Evolutionary conservation across 2,113 vertebrate species (phyloP), one percentile per base, ranked within the genome.

Genomic region (Ascaphus truei): DNA sequence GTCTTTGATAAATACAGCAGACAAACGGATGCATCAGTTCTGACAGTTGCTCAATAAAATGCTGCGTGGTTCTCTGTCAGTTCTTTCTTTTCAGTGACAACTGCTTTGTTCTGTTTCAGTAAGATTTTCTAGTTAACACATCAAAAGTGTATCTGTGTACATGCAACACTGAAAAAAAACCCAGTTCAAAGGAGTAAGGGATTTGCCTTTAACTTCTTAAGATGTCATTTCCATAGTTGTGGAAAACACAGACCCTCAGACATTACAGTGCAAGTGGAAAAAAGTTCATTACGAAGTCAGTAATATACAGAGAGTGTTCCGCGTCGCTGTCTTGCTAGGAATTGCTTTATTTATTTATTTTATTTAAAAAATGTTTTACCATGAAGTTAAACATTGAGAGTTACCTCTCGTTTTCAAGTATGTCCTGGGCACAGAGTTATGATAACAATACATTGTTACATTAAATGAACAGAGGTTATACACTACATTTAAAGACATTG

Each of bases 91-190:
- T 86, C 81, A 85, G 84, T 93, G 93, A 93, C 92, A 94, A 91
- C 86, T 88, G 89, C 93, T 95, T 95, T 94, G 93, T 95, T 96
- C 92, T 93, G 80, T 86, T 83, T 84, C 82, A 88, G 89, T 92
- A 89, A 94, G 89, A 92, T 93, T 92, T 92, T 89, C 92, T 91
- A 89, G 92, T 95, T 90, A 93, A 91, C 92, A 94, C 91, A 94
- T 95, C 90, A 93, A 94, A 94, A 89, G 88, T 90, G 89, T 84
- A 86, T 89, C 84, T 90, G 86, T 90, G 90, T 93, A 90, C 86
- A 89, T 1, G 75, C 79, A 81, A 84, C 81, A 79, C 36, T 78
- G 85, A 87, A 88, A 87, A 89, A 89, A 88, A n/a, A n/a, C n/a
- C n/a, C 88, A 89, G 89, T 89, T 91, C 86, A 91, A 89, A 91